Percentiles rank a stretch among this genome's conserved stretches.
Evolutionary conservation across 2,113 vertebrate genomes (phyloP).

Genomic region (Microcebus tavaratra): DNA sequence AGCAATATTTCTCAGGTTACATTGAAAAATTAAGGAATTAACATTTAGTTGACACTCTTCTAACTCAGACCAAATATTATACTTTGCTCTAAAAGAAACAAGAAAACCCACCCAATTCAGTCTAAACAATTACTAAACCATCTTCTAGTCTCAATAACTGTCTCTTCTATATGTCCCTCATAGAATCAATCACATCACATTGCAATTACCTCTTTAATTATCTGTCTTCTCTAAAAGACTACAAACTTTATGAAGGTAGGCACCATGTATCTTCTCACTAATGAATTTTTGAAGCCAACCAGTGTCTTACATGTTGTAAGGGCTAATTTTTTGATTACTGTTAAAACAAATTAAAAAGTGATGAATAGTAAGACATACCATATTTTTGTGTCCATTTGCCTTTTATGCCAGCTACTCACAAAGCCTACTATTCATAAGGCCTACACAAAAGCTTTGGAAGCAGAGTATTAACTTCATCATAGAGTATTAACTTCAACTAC

Average conservation of each 20-base stretch:
- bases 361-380: not conserved
- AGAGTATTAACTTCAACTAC: not conserved
- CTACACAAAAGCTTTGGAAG: not conserved
- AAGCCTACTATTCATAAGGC: not conserved
- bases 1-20: not conserved
- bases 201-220: not conserved
- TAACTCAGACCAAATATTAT: not conserved
- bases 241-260: not conserved
- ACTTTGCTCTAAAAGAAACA: not conserved
- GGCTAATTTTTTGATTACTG: not conserved
- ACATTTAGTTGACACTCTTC: not conserved
- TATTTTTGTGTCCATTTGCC: not conserved
- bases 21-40: not conserved
- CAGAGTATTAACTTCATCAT: not conserved
- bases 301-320: not conserved
- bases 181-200: not conserved
- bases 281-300: not conserved
- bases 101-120: not conserved
- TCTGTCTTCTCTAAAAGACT: slow-evolving; percentile 2
- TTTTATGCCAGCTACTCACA: not conserved
- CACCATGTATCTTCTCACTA: not conserved
- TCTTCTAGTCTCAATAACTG: not conserved
- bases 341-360: not conserved
- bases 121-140: not conserved
- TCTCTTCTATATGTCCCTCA: not conserved